phyloP scores from a whole-genome alignment of 2,797 vertebrate genomes.

The Tapirus indicus region DNA sequence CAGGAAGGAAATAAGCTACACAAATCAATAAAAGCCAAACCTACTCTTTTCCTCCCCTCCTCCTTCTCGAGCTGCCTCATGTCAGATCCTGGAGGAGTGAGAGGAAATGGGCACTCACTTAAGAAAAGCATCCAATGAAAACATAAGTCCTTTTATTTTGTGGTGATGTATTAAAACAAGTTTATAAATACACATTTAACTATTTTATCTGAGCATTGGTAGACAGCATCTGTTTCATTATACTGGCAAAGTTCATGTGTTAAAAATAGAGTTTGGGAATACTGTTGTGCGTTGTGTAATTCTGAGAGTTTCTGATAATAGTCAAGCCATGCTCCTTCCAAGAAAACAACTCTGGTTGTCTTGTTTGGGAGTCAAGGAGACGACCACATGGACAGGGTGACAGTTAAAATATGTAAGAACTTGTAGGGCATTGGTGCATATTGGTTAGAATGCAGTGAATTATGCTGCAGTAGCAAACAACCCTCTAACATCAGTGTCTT shows the following conservation, averaged over 20 bases:
- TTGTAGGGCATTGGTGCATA: no score
- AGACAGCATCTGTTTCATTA: background rate
- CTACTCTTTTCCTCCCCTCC: background rate
- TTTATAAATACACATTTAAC: constrained; percentile 47
- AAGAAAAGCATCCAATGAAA: background rate
- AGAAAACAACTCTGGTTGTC: constrained; percentile 6
- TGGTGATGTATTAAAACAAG: accelerated
- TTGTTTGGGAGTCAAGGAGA: background rate
- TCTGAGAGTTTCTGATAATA: constrained; percentile 17
- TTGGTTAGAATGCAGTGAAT: background rate
- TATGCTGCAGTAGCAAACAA: background rate
- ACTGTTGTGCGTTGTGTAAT: background rate
- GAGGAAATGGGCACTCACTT: background rate
- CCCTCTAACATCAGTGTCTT: background rate
- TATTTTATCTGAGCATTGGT: background rate
- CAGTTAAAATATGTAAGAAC: background rate
- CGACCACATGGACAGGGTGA: background rate
- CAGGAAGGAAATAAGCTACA: background rate
- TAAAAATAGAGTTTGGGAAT: constrained; percentile 38
- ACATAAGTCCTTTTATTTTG: background rate
- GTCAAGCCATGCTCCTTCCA: background rate
- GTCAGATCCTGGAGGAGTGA: background rate
- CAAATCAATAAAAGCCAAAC: background rate
- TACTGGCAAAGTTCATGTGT: background rate
- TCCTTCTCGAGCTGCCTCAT: background rate